Evolutionary conservation across 2,113 vertebrate species (phyloP), one percentile per base, ranked within the genome.

Genomic region (Pipa parva): DNA sequence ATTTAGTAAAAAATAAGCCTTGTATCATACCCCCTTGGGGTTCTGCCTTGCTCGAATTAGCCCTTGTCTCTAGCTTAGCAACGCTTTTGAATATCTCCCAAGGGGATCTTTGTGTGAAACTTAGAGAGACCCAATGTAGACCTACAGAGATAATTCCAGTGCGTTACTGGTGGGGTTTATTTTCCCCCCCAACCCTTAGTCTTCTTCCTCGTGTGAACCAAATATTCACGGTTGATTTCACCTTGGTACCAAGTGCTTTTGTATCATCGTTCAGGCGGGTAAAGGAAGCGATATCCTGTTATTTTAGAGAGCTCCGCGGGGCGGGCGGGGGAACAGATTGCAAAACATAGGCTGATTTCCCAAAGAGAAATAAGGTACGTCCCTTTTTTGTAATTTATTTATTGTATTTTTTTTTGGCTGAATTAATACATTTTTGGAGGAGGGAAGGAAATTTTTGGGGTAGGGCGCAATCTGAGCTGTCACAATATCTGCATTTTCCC

Each of bases 51-150:
- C 0, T 9, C 56, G 58, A 69, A 76, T 68, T 71, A 31, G 59
- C 65, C 72, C 18, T 33, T 55, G 59, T 64, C 21, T 60, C 10
- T 24, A 63, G 66, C 80, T 82, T 83, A 81, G 80, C 78, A 86
- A 74, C 77, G 68, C 73, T 69, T n/a, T 5, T 63, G 51, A 56
- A 39, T 31, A 20, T 12, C 12, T 79, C 81, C 74, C 60, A 11
- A 70, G 71, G 84, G 77, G 42, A 31, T 73, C 62, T 72, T 61
- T 63, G 7, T 2, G 18, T 63, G 59, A 61, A 57, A 71, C 5
- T 31, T 48, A 63, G 70, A 61, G n/a, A 42, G 67, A 50, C 31
- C 3, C 59, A 2, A 3, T n/a, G n/a, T 52, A 63, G 66, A 46
- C 70, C 56, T 57, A 48, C 33, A 8, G 52, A 45, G 11, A 12